phyloP scores from a whole-genome alignment of 2,888 invertebrate species.

The Pseudanteris insignis region DNA sequence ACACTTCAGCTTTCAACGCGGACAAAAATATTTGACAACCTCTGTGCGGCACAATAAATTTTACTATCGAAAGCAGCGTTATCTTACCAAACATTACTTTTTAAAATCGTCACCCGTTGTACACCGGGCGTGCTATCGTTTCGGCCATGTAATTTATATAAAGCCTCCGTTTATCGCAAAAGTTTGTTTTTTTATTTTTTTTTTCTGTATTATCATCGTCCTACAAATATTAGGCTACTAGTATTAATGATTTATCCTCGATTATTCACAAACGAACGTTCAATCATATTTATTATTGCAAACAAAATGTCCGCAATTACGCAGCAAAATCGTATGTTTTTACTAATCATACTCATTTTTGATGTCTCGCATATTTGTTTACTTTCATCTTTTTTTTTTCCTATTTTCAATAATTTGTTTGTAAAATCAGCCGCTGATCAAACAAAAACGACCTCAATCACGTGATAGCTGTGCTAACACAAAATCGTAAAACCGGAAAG shows the following conservation, averaged over 20 bases:
- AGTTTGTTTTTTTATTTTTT: conserved; percentile 23
- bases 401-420: too few relatives aligned
- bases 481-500: neutral
- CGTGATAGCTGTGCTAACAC: neutral
- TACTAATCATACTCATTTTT: too few relatives aligned
- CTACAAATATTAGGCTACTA: conserved; percentile 17
- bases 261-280: conserved; percentile 25
- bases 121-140: conserved; percentile 31
- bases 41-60: conserved; percentile 29
- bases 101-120: conserved; percentile 33
- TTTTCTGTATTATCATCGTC: conserved; percentile 40
- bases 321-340: too few relatives aligned
- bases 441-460: too few relatives aligned
- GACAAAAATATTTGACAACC: too few relatives aligned
- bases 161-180: conserved; percentile 40
- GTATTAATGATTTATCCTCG: too few relatives aligned
- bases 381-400: neutral
- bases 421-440: too few relatives aligned
- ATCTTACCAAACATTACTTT: conserved; percentile 36
- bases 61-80: conserved; percentile 39
- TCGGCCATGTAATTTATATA: conserved; percentile 27
- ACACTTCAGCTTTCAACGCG: too few relatives aligned
- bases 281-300: too few relatives aligned
- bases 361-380: too few relatives aligned
- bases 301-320: too few relatives aligned